phyloP scores from a whole-genome alignment of 1,140 invertebrate genomes.

The Aplysia californica region DNA sequence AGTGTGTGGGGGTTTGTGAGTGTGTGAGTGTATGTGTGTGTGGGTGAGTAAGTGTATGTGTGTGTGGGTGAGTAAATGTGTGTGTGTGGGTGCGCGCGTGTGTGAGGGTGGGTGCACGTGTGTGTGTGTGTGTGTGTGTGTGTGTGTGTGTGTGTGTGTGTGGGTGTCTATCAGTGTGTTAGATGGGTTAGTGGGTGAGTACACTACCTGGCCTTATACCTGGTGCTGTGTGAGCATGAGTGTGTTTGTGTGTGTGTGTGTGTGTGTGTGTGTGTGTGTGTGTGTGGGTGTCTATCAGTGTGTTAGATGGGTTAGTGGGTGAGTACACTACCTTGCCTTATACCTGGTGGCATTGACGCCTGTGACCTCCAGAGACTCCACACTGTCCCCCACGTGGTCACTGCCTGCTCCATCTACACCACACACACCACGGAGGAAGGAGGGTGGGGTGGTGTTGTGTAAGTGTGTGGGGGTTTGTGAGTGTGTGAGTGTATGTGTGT shows the following conservation, averaged over 20 bases:
- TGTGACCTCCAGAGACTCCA: background rate
- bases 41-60: no score
- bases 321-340: background rate
- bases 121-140: slow-evolving; percentile 5
- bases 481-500: slow-evolving; percentile 5
- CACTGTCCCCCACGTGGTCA: no score
- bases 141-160: slow-evolving; percentile 18
- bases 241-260: slow-evolving; percentile 15
- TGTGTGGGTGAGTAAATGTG: no score
- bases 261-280: slow-evolving; percentile 15
- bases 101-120: no score
- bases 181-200: background rate
- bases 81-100: no score
- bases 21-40: no score
- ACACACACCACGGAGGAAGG: background rate
- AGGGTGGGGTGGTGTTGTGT: background rate
- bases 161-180: no score
- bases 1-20: no score
- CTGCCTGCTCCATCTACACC: no score
- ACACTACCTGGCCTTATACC: background rate
- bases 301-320: background rate
- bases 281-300: background rate
- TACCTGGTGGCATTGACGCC: background rate
- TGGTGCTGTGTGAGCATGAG: background rate
- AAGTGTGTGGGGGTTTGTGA: background rate